Percentiles rank a stretch among this genome's conserved stretches.
These are phyloP conservation scores for Macroglossus sobrinus DNA, from an alignment of 2,113 vertebrate species.

Conservation along the genomic window DNA sequence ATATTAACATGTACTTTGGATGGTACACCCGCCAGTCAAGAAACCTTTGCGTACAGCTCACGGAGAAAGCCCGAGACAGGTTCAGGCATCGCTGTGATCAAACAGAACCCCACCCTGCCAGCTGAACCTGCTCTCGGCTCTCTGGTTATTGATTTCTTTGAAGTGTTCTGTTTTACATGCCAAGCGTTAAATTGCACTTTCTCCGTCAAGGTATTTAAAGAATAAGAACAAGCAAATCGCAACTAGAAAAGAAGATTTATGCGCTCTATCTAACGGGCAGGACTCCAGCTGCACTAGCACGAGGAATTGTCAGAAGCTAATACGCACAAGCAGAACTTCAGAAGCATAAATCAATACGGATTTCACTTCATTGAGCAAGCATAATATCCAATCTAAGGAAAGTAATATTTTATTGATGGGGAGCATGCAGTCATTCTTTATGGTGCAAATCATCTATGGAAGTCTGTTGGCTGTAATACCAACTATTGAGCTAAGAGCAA, in stretches of 20 bases:
- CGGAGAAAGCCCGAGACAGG: neutral
- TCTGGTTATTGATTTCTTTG: neutral
- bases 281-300: neutral
- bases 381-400: slow-evolving; percentile 47
- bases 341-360: slow-evolving; percentile 40
- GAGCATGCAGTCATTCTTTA: neutral
- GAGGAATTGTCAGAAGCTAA: slow-evolving; percentile 50
- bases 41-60: neutral
- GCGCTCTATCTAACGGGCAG: neutral
- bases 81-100: neutral
- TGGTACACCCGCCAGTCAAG: neutral
- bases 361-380: slow-evolving; percentile 69
- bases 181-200: neutral
- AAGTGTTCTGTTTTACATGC: neutral
- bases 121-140: neutral
- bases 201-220: neutral
- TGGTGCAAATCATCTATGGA: neutral
- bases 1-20: neutral
- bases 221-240: neutral
- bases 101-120: neutral
- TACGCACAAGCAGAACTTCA: slow-evolving; percentile 56
- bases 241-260: neutral
- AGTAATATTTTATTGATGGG: slow-evolving; percentile 66
- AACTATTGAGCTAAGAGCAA: slow-evolving; percentile 15
- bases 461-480: neutral